Percentiles rank a stretch among this genome's conserved stretches.
phyloP scores from a whole-genome alignment of 2,113 vertebrate species.

The Cathartes aura region DNA sequence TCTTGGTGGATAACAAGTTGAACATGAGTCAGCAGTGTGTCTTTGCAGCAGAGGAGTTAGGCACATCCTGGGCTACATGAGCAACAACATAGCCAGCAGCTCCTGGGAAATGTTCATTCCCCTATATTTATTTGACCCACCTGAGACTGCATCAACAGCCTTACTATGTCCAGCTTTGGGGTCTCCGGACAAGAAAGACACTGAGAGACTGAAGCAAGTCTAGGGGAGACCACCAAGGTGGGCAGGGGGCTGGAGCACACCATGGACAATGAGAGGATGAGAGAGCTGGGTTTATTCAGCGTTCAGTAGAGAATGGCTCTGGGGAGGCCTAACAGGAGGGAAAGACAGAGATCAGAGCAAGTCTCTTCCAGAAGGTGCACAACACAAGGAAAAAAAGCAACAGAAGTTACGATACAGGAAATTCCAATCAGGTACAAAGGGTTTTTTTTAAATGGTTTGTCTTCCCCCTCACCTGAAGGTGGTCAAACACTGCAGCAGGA shows the following conservation, averaged over 20 bases:
- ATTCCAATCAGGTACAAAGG: not conserved
- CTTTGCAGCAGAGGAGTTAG: not conserved
- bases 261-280: fast-evolving
- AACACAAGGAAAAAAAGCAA: not conserved
- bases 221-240: fast-evolving
- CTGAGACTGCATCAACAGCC: not conserved
- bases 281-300: fast-evolving
- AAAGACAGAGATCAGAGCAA: not conserved
- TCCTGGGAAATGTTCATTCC: not conserved
- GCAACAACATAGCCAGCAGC: not conserved
- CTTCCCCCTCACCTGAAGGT: not conserved
- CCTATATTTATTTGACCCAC: not conserved
- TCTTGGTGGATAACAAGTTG: not conserved
- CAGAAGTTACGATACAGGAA: not conserved
- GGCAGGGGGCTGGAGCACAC: fast-evolving
- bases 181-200: not conserved
- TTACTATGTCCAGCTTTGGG: not conserved
- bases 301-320: not conserved
- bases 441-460: not conserved
- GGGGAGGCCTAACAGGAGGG: not conserved
- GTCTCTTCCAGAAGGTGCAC: fast-evolving
- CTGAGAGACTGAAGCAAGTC: not conserved
- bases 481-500: not conserved
- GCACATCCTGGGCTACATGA: not conserved
- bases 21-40: not conserved